Evolutionary conservation across 2,113 vertebrate genomes (phyloP).

Genomic region (Amazona guildingii): DNA sequence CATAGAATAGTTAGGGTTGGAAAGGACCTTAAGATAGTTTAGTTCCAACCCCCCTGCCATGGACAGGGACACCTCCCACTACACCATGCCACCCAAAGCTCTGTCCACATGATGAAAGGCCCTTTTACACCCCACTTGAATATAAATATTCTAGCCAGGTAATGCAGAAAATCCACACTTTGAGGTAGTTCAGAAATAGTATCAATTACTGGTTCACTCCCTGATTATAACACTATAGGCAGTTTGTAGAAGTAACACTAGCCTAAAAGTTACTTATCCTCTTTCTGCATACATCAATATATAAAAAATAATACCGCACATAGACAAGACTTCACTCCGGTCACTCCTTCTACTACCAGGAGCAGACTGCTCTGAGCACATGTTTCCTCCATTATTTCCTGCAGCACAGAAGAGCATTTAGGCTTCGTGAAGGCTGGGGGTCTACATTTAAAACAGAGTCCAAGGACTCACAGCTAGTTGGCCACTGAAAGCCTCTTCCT

Average conservation of each 20-base stretch:
- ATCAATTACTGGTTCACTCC: neutral
- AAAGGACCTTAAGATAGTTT: too few relatives aligned
- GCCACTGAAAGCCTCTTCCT: neutral
- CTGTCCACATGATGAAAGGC: neutral
- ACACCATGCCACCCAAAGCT: too few relatives aligned
- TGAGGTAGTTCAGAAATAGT: neutral
- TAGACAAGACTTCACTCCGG: neutral
- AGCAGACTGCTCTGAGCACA: neutral
- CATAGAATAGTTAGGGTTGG: too few relatives aligned
- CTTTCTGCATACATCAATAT: neutral
- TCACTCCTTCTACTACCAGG: rapidly evolving
- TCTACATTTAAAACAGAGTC: neutral
- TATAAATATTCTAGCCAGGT: neutral
- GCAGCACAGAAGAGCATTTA: neutral
- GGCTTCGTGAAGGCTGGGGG: neutral
- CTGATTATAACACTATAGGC: neutral
- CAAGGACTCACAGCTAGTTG: neutral
- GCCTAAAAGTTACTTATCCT: neutral
- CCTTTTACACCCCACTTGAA: neutral
- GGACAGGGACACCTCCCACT: too few relatives aligned
- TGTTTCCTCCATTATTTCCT: neutral
- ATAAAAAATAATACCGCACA: neutral
- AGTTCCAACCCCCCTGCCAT: too few relatives aligned
- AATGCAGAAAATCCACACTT: neutral
- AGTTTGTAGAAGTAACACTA: neutral